Evolutionary conservation across 1,140 invertebrate genomes (phyloP).

Genomic region (Muscidifurax raptorellus): DNA sequence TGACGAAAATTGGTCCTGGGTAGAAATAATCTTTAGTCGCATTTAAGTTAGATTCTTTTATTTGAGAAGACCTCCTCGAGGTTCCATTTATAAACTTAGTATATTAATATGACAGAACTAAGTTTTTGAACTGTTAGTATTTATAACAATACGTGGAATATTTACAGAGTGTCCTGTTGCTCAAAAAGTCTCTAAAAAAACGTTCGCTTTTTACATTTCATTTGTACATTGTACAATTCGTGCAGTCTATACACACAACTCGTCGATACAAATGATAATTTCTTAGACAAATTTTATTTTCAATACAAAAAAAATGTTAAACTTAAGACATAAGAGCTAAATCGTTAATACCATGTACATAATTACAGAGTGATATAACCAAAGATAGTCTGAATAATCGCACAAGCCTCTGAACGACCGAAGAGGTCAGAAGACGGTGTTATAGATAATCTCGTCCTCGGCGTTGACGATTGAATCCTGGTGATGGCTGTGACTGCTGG

Average conservation of each 20-base stretch:
- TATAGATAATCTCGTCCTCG: conserved; percentile 72
- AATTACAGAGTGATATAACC: background rate
- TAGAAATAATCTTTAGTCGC: conserved; percentile 9
- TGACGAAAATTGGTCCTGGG: background rate
- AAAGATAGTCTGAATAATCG: conserved; percentile 1
- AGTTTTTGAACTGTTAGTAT: conserved; percentile 20
- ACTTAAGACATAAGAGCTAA: background rate
- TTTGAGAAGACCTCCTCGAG: background rate
- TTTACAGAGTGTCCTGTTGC: conserved; percentile 12
- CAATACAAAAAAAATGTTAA: background rate
- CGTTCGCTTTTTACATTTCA: conserved; percentile 2
- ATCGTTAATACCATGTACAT: conserved; percentile 14
- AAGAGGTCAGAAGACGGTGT: conserved; percentile 68
- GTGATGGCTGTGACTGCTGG: conserved; percentile 57
- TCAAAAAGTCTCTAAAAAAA: background rate
- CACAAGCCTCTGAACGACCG: background rate
- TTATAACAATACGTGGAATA: conserved; percentile 4
- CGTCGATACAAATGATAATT: conserved; percentile 6
- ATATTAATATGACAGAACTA: conserved; percentile 18
- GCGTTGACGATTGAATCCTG: conserved; percentile 69
- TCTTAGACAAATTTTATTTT: background rate
- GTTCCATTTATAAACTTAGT: conserved; percentile 12
- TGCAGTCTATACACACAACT: background rate
- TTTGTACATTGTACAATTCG: background rate
- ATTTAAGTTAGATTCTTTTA: conserved; percentile 33